A percentile compares a stretch with the other conserved stretches of the same genome.
phyloP scores from a whole-genome alignment of 2,113 vertebrate genomes.

The Macrotis lagotis region DNA sequence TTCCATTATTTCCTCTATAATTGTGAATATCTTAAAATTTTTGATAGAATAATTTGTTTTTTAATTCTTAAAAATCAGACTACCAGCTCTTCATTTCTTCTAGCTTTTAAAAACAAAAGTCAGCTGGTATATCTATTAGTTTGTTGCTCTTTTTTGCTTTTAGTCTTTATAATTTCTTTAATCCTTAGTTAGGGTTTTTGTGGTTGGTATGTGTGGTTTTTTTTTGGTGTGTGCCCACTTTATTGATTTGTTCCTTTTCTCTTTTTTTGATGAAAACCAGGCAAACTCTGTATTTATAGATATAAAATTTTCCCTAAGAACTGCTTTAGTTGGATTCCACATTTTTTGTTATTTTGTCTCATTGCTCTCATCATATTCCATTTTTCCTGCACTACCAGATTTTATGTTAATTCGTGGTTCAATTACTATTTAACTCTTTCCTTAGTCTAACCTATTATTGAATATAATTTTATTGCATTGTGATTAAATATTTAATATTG shows the following conservation, averaged over 20 bases:
- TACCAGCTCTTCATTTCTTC: neutral
- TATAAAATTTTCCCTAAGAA: neutral
- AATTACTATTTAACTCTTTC: too few species aligned
- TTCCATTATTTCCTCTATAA: neutral
- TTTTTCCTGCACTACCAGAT: neutral
- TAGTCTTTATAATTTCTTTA: neutral
- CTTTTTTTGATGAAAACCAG: neutral
- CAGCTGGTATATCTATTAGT: neutral
- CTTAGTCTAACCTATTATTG: too few species aligned
- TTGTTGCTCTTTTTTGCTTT: neutral
- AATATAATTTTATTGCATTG: neutral
- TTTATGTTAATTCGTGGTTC: neutral
- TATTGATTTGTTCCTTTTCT: neutral
- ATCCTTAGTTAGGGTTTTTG: neutral
- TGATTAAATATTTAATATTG: neutral
- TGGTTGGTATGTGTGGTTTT: neutral
- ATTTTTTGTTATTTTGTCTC: neutral
- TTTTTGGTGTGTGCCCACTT: neutral
- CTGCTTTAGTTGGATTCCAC: neutral
- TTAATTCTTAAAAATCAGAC: neutral
- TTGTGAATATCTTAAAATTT: neutral
- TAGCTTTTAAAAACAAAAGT: neutral
- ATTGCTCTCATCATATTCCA: neutral
- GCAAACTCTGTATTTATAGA: neutral
- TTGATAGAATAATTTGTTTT: neutral